Evolutionary conservation across 2,797 vertebrate genomes (phyloP).

Genomic region (Hirundo rustica): DNA sequence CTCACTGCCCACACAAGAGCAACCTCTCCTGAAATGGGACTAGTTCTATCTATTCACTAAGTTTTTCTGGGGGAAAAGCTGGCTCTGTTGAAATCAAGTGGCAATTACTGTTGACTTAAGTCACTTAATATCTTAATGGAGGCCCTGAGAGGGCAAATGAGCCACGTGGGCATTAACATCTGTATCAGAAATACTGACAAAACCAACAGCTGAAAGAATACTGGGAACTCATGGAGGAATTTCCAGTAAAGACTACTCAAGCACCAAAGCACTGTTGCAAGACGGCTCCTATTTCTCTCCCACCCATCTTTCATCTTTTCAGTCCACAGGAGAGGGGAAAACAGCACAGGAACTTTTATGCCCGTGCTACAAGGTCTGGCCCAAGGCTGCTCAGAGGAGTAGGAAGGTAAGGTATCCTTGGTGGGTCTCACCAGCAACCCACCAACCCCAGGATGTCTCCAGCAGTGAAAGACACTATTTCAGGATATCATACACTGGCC

Average conservation of each 20-base stretch:
- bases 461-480: neutral
- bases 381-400: neutral
- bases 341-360: neutral
- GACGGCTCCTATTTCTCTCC: neutral
- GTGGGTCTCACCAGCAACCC: neutral
- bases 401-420: neutral
- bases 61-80: neutral
- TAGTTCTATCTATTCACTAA: neutral
- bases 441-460: neutral
- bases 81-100: neutral
- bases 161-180: neutral
- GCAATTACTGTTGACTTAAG: neutral
- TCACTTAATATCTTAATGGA: neutral
- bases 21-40: neutral
- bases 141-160: neutral
- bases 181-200: neutral
- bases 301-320: neutral
- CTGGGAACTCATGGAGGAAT: rapidly evolving
- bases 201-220: neutral
- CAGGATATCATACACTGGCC: neutral
- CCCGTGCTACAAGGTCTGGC: neutral
- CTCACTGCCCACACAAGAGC: neutral
- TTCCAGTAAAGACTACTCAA: neutral
- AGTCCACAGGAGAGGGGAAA: neutral
- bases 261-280: neutral